These are phyloP conservation scores for Cololabis saira DNA, from an alignment of 2,113 vertebrate species.

Conservation along the genomic window DNA sequence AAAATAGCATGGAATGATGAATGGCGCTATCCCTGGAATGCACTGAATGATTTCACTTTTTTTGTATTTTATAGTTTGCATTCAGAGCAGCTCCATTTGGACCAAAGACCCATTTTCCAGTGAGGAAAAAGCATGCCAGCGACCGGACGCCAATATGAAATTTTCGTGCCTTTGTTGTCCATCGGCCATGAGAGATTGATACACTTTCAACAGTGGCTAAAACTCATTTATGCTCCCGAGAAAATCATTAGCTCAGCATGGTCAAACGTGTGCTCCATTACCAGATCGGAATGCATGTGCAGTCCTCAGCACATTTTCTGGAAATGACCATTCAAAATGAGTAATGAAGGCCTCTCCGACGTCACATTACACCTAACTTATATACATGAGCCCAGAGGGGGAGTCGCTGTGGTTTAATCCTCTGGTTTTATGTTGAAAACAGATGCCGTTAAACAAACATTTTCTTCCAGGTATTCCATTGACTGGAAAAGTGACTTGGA, in stretches of 20 bases:
- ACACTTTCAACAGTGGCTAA: constrained; percentile 37
- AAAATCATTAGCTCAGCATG: constrained; percentile 67
- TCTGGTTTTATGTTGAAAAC: constrained; percentile 42
- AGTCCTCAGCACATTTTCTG: constrained; percentile 68
- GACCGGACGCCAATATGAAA: constrained; percentile 34
- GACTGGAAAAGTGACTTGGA: constrained; percentile 94
- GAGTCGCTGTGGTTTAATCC: constrained; percentile 39
- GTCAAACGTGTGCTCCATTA: constrained; percentile 54
- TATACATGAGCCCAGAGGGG: constrained; percentile 43
- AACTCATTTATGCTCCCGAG: constrained; percentile 52
- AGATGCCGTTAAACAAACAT: constrained; percentile 48
- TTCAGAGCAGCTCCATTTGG: constrained; percentile 30
- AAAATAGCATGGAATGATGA: constrained; percentile 61
- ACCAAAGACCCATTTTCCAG: constrained; percentile 36
- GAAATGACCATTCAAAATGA: constrained; percentile 75
- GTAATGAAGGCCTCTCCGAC: constrained; percentile 61
- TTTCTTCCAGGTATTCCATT: constrained; percentile 89
- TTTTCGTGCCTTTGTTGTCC: constrained; percentile 35
- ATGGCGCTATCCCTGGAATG: constrained; percentile 47
- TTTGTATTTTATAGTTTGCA: constrained; percentile 33
- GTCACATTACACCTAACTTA: constrained; percentile 61
- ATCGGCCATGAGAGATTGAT: constrained; percentile 52
- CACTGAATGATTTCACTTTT: not conserved
- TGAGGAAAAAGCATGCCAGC: constrained; percentile 17
- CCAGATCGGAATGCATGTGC: constrained; percentile 59